Evolutionary conservation across 2,888 invertebrate genomes (phyloP).

Genomic region (Dromius quadrimaculatus): DNA sequence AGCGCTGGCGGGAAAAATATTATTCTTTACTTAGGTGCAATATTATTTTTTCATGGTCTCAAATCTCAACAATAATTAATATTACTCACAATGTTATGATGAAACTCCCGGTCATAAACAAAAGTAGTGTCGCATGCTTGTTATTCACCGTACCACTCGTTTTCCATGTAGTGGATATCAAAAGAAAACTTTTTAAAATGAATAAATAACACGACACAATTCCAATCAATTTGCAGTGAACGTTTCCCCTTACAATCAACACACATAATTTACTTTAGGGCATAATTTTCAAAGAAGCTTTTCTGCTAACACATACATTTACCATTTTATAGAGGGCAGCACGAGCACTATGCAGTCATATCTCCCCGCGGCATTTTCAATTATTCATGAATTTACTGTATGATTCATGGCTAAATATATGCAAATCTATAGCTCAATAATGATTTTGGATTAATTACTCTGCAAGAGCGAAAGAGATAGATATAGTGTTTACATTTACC

Average conservation of each 20-base stretch:
- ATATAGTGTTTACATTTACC: neutral
- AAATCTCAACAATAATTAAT: too few relatives aligned
- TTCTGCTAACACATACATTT: neutral
- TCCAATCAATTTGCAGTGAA: neutral
- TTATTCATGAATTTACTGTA: constrained; percentile 36
- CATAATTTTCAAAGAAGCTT: too few relatives aligned
- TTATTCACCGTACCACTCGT: too few relatives aligned
- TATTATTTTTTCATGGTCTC: too few relatives aligned
- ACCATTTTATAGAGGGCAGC: neutral
- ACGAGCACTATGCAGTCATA: neutral
- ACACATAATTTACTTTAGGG: neutral
- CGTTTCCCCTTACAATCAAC: neutral
- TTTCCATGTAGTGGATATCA: too few relatives aligned
- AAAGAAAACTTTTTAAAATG: too few relatives aligned
- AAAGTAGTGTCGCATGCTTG: too few relatives aligned
- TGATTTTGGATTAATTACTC: constrained; percentile 9
- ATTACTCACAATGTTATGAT: too few relatives aligned
- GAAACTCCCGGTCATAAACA: too few relatives aligned
- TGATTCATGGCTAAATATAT: constrained; percentile 32
- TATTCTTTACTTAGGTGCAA: too few relatives aligned
- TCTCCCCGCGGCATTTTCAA: constrained; percentile 10
- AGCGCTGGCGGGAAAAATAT: too few relatives aligned
- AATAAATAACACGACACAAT: too few relatives aligned
- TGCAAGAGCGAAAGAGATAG: neutral
- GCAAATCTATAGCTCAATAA: constrained; percentile 6